A percentile compares a stretch with the other conserved stretches of the same genome.
These are phyloP conservation scores for Taxidea taxus DNA, from an alignment of 2,113 vertebrate genomes.

Conservation along the genomic window DNA sequence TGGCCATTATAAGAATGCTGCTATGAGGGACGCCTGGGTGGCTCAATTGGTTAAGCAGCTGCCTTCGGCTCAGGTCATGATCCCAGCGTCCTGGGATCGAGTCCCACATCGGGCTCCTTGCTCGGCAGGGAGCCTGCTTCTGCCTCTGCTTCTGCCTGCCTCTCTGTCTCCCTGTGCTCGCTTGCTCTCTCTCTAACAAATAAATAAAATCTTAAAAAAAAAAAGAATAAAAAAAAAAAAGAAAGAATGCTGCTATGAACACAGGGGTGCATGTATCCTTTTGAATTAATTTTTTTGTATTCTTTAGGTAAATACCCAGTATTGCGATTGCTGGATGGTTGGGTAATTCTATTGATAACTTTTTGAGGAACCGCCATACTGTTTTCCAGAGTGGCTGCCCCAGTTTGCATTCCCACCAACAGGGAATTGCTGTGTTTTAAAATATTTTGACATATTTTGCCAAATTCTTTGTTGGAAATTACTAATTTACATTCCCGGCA, in stretches of 20 bases:
- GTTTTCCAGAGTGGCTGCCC: neutral
- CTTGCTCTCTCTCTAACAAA: too few relatives aligned
- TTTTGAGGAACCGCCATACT: neutral
- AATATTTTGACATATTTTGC: constrained; percentile 15
- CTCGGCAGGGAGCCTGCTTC: too few relatives aligned
- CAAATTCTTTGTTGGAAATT: neutral
- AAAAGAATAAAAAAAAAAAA: too few relatives aligned
- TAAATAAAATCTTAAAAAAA: too few relatives aligned
- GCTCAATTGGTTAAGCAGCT: too few relatives aligned
- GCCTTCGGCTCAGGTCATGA: too few relatives aligned
- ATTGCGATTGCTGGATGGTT: neutral
- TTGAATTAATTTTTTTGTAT: neutral
- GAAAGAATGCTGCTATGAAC: neutral
- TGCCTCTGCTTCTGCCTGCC: too few relatives aligned
- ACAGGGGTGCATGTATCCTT: neutral
- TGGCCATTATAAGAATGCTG: neutral
- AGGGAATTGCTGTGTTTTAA: neutral
- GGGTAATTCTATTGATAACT: neutral
- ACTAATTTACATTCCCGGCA: neutral
- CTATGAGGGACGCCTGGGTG: too few relatives aligned
- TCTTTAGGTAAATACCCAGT: neutral
- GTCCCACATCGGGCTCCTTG: too few relatives aligned
- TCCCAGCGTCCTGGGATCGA: too few relatives aligned
- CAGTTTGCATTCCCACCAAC: neutral
- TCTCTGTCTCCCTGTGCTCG: too few relatives aligned